Evolutionary conservation across 2,797 vertebrate species (phyloP).

Genomic region (Falco peregrinus): DNA sequence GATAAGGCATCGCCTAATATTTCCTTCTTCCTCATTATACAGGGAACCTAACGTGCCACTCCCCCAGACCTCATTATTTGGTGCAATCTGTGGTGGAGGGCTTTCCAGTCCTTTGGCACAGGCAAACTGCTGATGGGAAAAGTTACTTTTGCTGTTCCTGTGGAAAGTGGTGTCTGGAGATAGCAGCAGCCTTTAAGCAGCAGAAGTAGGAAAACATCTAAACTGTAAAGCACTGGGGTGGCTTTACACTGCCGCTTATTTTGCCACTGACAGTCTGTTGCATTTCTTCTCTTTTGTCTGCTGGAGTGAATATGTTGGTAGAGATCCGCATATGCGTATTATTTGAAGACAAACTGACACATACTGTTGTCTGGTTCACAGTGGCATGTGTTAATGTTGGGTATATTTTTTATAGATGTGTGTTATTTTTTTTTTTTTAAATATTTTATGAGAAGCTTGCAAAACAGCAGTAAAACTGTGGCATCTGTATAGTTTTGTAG

Average conservation of each 20-base stretch:
- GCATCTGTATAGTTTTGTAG: neutral
- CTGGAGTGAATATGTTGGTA: neutral
- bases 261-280: neutral
- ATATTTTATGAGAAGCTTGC: neutral
- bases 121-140: neutral
- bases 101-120: neutral
- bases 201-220: neutral
- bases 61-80: neutral
- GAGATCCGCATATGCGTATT: neutral
- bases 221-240: neutral
- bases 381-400: neutral
- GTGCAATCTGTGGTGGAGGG: neutral
- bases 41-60: fast-evolving
- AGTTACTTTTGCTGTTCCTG: neutral
- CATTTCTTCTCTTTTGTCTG: neutral
- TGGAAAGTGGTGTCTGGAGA: neutral
- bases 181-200: neutral
- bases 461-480: neutral
- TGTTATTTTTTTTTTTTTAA: neutral
- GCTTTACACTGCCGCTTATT: neutral
- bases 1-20: neutral
- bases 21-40: neutral
- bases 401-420: neutral
- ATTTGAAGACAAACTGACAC: neutral
- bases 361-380: neutral